Percentiles rank a stretch among this genome's conserved stretches.
Conservation (phyloP, 2,113 vertebrate species). For the Pterocles burchelli region DNA sequence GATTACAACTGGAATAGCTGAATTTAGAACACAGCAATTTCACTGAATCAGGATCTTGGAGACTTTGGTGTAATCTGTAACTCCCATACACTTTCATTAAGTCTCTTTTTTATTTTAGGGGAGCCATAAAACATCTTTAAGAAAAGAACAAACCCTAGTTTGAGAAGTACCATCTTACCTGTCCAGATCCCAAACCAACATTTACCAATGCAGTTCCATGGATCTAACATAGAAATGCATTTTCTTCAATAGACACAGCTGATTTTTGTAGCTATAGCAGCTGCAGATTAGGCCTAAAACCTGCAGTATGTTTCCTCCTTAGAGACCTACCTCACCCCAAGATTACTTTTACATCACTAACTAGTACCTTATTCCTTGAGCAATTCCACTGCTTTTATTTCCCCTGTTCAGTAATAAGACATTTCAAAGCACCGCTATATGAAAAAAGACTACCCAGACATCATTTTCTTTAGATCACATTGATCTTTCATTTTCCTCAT, state of each 20-base stretch:
- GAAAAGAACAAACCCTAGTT: neutral
- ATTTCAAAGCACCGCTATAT: neutral
- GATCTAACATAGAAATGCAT: neutral
- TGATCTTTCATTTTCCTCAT: neutral
- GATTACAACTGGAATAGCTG: neutral
- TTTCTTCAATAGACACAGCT: neutral
- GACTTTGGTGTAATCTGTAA: neutral
- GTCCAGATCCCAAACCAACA: neutral
- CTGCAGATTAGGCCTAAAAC: neutral
- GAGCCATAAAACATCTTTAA: neutral
- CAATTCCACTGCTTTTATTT: neutral
- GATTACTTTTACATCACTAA: neutral
- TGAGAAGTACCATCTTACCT: neutral
- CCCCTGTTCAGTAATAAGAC: neutral
- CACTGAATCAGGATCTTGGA: neutral
- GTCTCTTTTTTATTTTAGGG: neutral
- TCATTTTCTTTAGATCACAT: neutral
- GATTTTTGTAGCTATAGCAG: neutral
- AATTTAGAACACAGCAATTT: neutral
- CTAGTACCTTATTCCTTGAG: neutral
- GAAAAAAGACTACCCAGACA: neutral
- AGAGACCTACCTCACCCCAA: neutral
- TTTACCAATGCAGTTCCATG: neutral
- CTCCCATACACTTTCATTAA: neutral
- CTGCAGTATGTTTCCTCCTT: neutral